Base-by-base conservation (phyloP, 2,888 invertebrate species). In the Heliconius sara region DNA sequence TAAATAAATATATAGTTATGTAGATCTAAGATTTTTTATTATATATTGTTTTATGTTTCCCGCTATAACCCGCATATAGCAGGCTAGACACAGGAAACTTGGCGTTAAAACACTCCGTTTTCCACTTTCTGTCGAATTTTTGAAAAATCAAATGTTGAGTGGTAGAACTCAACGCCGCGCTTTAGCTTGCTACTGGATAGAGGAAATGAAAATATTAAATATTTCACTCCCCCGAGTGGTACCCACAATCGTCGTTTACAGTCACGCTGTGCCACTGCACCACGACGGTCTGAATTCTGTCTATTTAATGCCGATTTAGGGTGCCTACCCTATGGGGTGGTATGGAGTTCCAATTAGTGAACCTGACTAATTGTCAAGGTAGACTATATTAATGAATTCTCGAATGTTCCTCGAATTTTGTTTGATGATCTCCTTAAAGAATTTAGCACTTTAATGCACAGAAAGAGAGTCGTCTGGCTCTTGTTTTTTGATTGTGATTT, bases 321-420 rank as follows among this genome's bases (percentile, higher is more conserved):
- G 79, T 75, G 16, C n/a, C 39, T 63, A 79, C 83, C 77, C 80
- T 57, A 70, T 68, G 86, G 83, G 82, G 79, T 83, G 83, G 78
- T 83, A 87, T 87, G 87, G 88, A 84, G 83, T 85, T 89, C 89
- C 91, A 91, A 91, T 91, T 91, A 91, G 87, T 81, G 81, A 75
- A 82, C 84, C 65, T 27, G 65, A 85, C 82, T 86, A 83, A 85
- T 85, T 86, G 86, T 86, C 80, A 80, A 82, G 86, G 85, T 70
- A 70, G 65, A 27, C 60, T 85, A 84, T 87, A 84, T 88, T 90
- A 91, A 91, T 89, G 86, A 90, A 89, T 88, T 86, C 87, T 86
- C 82, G 83, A 76, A 75, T 27, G 60, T 60, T 39, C 34, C 75
- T n/a, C 75, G 65, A 65, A 70, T 47, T 79, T 83, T 86, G 86